Percentiles rank a stretch among this genome's conserved stretches.
Evolutionary conservation across 2,797 vertebrate species (phyloP).

Genomic region (Zenarchopterus dispar): DNA sequence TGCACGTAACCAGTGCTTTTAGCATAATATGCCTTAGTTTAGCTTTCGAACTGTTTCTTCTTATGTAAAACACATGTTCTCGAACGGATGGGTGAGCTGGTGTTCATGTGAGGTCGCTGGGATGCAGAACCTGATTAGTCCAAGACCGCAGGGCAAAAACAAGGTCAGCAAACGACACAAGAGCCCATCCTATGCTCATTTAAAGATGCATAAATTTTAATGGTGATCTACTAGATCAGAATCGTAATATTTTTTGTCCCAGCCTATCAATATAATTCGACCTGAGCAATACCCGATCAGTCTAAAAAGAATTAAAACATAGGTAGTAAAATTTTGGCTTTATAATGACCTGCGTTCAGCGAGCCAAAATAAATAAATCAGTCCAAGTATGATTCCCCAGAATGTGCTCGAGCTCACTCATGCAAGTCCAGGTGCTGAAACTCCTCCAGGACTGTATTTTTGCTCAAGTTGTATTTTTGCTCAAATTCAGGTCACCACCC

Average conservation of each 20-base stretch:
- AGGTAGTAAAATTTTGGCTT: constrained; percentile 17
- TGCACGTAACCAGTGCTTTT: neutral
- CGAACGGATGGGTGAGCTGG: no score
- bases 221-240: no score
- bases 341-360: neutral
- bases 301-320: constrained; percentile 10
- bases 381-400: constrained; percentile 20
- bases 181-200: no score
- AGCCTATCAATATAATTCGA: constrained; percentile 1
- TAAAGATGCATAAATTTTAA: no score
- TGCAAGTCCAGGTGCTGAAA: constrained; percentile 5
- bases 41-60: neutral
- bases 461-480: no score
- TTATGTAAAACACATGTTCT: no score
- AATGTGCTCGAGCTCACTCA: neutral
- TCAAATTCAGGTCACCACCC: no score
- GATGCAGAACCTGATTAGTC: neutral
- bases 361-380: constrained; percentile 11
- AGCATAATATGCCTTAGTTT: neutral
- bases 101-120: no score
- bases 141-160: neutral
- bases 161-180: no score
- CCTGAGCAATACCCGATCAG: constrained; percentile 17
- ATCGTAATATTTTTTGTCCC: neutral
- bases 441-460: no score